Conservation (phyloP, 2,888 invertebrate species). For the Macrosoma leucophasiata region DNA sequence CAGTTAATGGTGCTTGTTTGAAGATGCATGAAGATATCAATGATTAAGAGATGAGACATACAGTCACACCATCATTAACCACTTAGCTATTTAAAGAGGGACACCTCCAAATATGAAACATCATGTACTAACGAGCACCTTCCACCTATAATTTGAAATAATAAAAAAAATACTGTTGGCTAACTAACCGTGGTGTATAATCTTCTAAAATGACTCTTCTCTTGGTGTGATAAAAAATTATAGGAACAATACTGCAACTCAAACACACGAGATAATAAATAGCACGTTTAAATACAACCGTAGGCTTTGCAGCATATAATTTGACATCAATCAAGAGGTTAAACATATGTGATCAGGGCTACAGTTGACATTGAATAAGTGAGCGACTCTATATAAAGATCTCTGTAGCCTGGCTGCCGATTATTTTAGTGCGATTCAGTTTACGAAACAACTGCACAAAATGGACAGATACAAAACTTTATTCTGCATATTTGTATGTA, state of each 20-base stretch:
- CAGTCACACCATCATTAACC: no score
- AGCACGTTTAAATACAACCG: constrained; percentile 37
- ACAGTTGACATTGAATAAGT: constrained; percentile 34
- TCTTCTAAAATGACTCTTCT: constrained; percentile 40
- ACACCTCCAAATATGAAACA: constrained; percentile 23
- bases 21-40: no score
- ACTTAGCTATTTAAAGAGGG: constrained; percentile 14
- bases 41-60: no score
- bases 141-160: no score
- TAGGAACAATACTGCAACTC: constrained; percentile 19
- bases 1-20: no score
- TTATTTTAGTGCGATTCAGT: no score
- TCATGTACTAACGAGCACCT: constrained; percentile 16
- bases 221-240: constrained; percentile 28
- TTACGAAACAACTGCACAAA: not conserved
- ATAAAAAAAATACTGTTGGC: no score
- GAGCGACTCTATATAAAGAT: constrained; percentile 34
- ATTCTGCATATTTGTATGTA: no score
- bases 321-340: constrained; percentile 25
- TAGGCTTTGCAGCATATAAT: constrained; percentile 33
- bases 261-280: constrained; percentile 29
- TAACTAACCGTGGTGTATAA: constrained; percentile 31
- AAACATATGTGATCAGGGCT: constrained; percentile 25
- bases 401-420: no score
- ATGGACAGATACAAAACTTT: constrained; percentile 15